Evolutionary conservation across 2,888 invertebrate genomes (phyloP), one percentile per base, ranked within the genome.

Genomic region (Pheosia gnoma): DNA sequence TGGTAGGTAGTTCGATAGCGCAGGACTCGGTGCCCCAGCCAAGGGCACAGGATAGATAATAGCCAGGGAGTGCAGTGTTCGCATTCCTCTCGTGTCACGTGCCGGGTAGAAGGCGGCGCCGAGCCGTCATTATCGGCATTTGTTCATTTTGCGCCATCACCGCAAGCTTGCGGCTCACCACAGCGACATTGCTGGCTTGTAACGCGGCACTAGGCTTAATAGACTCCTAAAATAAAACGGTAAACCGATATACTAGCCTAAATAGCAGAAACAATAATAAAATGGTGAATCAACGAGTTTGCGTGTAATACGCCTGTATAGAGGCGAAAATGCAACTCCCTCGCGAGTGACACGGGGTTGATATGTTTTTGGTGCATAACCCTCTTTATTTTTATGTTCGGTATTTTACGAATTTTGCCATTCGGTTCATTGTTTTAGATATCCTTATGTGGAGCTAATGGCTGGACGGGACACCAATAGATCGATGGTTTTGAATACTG

Each of bases 131-230:
- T 51, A 51, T 51, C 25, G 51, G 51, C 10, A 25, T 51, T 8
- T 8, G 25, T 9, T 51, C 7, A 51, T 9, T 4, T 51, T 51
- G 25, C 7, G 25, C 13, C 7, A 25, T 25, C 37, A 53, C 53
- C 53, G 53, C 53, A 53, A 53, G 37, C 9, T 11, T 37, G 53
- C 53, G 53, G 53, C 53, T 36, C 53, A 53, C 53, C 53, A 38
- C 53, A 53, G 10, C 37, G 25, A 1, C 4, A 8, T 9, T 25
- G 51, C 51, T 25, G 25, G 51, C 51, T 25, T 25, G 13, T 51
- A 8, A 51, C 25, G 10, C 51, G 25, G 25, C 51, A 25, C 25
- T 51, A 4, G 7, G 25, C 13, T 2, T 25, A 13, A 25, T 25
- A 25, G 25, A 25, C 11, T 53, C 53, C 37, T 53, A 38, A 37